Evolutionary conservation across 2,888 invertebrate species (phyloP), one percentile per base, ranked within the genome.

Genomic region (Melangyna quadrimaculata): DNA sequence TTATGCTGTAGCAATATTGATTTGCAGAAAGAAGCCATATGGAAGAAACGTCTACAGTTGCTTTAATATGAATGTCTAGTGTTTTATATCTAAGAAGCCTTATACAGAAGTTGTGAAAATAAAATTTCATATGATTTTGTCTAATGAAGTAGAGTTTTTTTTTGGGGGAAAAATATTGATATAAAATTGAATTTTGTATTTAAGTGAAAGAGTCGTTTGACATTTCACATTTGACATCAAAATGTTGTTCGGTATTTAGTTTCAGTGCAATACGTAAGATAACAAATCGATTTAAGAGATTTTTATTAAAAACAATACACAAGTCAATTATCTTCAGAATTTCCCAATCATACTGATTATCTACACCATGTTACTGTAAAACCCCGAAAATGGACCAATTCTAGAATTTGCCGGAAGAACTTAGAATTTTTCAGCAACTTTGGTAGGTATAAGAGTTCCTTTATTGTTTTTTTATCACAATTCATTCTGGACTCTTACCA

Each of bases 11-110:
- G 29, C 17, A 29, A n/a, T n/a, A 12, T 12, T 74, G 65, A 14
- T 86, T 80, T 80, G 77, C 86, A 72, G 86, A 86, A 77, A 77
- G 80, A 86, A 86, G 77, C 80, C 86, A 86, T 86, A 86, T 86
- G 86, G 86, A 65, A 63, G 74, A 83, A 57, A 67, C 51, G 69
- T 70, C 45, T 73, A 51, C 14, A 14, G 24, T 24, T 43, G 57
- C 48, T 24, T 14, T 45, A 57, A n/a, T n/a, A n/a, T n/a, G n/a
- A n/a, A n/a, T n/a, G n/a, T 57, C 14, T 17, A 40, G 24, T 10
- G 40, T 59, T 5, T 19, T 12, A 3, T 24, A 35, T 32, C 7
- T 27, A 40, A 29, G 80, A 86, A 80, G 80, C 86, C 80, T 10
- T 77, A 71, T 14, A n/a, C 7, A 37, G 43, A 48, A 9, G 29